Percentiles rank a stretch among this genome's conserved stretches.
Conservation (phyloP, 2,888 invertebrate species). For the Galerucella pusilla region DNA sequence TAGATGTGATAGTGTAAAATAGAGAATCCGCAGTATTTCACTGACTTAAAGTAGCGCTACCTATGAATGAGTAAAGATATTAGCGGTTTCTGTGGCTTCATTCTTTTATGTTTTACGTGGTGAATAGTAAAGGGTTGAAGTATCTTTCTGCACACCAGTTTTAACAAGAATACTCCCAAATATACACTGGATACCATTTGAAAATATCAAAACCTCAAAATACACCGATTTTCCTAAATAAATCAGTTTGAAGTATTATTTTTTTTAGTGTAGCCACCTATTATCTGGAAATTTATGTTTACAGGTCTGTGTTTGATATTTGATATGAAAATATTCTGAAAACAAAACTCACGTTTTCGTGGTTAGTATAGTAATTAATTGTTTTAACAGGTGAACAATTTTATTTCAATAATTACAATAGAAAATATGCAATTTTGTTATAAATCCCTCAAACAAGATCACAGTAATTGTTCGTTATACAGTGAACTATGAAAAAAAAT, state of each 20-base stretch:
- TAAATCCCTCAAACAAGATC: neutral
- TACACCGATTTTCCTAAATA: no score
- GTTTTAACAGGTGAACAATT: neutral
- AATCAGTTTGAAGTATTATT: neutral
- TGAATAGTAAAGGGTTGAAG: no score
- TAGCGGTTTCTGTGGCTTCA: no score
- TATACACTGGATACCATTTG: no score
- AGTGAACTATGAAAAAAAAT: neutral
- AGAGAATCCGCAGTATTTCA: no score
- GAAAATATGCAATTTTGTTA: neutral
- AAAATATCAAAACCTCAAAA: no score
- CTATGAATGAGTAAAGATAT: no score
- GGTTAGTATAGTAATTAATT: neutral
- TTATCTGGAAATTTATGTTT: neutral
- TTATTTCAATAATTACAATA: neutral
- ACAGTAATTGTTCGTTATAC: neutral
- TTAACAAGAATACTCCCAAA: no score
- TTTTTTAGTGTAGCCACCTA: neutral
- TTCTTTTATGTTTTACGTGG: no score
- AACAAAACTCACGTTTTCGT: neutral
- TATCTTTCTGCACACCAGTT: no score
- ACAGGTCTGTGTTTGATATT: slow-evolving; percentile 4
- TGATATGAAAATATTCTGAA: neutral
- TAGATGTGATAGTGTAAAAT: no score
- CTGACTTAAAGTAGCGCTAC: no score